A percentile compares a stretch with the other conserved stretches of the same genome.
Evolutionary conservation across 1,140 invertebrate species (phyloP).

Genomic region (Sycobia sp.): DNA sequence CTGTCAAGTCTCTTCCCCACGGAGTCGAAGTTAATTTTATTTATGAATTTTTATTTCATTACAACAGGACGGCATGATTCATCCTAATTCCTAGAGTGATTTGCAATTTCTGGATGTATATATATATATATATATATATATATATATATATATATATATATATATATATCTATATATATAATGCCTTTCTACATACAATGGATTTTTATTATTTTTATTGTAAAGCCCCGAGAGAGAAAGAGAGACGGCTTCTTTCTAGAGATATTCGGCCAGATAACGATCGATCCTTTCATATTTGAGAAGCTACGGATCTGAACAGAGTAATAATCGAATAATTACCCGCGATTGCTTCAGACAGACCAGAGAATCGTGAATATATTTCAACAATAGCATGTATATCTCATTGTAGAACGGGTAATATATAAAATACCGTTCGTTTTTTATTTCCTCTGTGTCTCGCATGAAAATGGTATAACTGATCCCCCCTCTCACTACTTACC

Average conservation of each 20-base stretch:
- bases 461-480: too few relatives aligned
- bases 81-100: conserved; percentile 12
- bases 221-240: too few relatives aligned
- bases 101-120: conserved; percentile 13
- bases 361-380: too few relatives aligned
- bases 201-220: conserved; percentile 18
- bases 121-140: too few relatives aligned
- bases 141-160: too few relatives aligned
- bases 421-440: too few relatives aligned
- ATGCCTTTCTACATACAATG: background rate
- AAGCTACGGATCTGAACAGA: conserved; percentile 14
- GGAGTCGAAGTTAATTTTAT: conserved; percentile 12
- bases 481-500: too few relatives aligned
- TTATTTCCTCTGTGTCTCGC: too few relatives aligned
- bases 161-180: too few relatives aligned
- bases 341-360: conserved; percentile 4
- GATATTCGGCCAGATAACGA: conserved; percentile 9
- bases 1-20: conserved; percentile 8
- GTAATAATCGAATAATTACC: background rate
- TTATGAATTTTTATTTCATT: conserved; percentile 15
- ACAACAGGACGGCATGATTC: conserved; percentile 11
- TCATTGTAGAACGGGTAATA: too few relatives aligned
- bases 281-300: conserved; percentile 10
- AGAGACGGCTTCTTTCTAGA: conserved; percentile 1
- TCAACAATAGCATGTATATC: too few relatives aligned